Conservation (phyloP, 1,140 invertebrate species). For the Drosophila ogumai region DNA sequence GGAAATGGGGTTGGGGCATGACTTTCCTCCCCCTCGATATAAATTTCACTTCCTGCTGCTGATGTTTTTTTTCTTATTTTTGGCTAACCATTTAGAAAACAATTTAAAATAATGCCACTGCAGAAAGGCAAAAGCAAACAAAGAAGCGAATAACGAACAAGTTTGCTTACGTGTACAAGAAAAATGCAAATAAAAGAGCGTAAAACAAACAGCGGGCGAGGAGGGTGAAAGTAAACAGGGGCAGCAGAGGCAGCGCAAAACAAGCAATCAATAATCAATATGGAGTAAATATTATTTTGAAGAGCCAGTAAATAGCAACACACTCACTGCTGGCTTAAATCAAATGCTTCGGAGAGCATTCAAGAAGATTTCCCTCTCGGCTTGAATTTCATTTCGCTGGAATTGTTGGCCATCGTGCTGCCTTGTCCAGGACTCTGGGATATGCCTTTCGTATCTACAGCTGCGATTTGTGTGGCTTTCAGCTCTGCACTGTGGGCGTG, state of each 20-base stretch:
- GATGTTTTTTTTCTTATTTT: slow-evolving; percentile 15
- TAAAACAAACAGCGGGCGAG: slow-evolving; percentile 29
- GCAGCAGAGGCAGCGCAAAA: slow-evolving; percentile 10
- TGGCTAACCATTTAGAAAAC: slow-evolving; percentile 63
- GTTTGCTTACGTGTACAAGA: slow-evolving; percentile 33
- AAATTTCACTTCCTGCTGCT: slow-evolving; percentile 21
- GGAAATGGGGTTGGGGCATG: slow-evolving; percentile 1
- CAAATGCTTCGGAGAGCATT: slow-evolving; percentile 10
- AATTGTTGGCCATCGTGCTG: slow-evolving; percentile 23
- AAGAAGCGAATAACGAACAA: slow-evolving; percentile 25
- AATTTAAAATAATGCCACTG: slow-evolving; percentile 67
- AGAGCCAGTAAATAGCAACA: slow-evolving; percentile 26
- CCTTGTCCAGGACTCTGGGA: slow-evolving; percentile 4
- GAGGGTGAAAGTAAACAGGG: slow-evolving; percentile 37
- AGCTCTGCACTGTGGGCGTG: slow-evolving; percentile 22
- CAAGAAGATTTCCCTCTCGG: slow-evolving; percentile 13
- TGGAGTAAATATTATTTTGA: slow-evolving; percentile 40
- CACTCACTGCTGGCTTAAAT: slow-evolving; percentile 19
- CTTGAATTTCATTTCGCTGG: slow-evolving; percentile 36
- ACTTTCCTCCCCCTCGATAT: slow-evolving; percentile 9
- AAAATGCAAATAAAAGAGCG: slow-evolving; percentile 50
- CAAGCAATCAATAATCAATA: slow-evolving; percentile 58
- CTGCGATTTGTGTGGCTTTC: slow-evolving; percentile 10
- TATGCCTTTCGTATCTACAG: background rate
- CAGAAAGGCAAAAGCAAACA: slow-evolving; percentile 57